Base-by-base conservation (phyloP, 2,113 vertebrate genomes). In the Dasypus novemcinctus region DNA sequence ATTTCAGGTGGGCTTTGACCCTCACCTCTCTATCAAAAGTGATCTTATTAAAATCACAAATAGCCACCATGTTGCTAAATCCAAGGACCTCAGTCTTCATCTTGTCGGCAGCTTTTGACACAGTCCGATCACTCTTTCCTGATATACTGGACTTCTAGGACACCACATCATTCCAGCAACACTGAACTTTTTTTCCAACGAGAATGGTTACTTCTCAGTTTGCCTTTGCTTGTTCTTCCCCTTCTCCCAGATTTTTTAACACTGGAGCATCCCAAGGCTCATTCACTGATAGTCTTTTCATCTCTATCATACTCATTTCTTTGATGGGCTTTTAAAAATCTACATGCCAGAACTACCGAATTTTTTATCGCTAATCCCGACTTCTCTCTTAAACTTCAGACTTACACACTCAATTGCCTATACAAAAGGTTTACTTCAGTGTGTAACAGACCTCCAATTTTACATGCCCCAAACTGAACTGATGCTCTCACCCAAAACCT, bases 201-300 rank as follows among this genome's bases (percentile, higher is more conserved):
- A 82, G 17, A 76, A 21, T 46, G 18, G 69, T 36, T 79, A 87
- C 46, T 57, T 95, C 46, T 57, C 66, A 86, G 80, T 63, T 54
- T n/a, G 41, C 41, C 11, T 88, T 96, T 59, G 15, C 84, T 96
- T 25, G 11, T 81, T 94, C 33, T n/a, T 91, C 23, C 63, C 54
- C 52, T 79, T 90, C 74, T 92, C 66, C 52, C 74, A 90, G 11
- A 81, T 43, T 92, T 94, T 27, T 76, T 68, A 86, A 93, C 5
- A 81, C 2, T 33, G 20, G 43, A 54, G 17, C 41, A 90, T 69
- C 38, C 71, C 29, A 76, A 86, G 59, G 21, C 20, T 93, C 49
- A 81, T 43, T 90, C 41, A 38, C 86, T 52, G 49, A 66, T 3
- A 61, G 23, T 82, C 49, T 81, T 90, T 43, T 80, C 41, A n/a